Conservation (phyloP, 2,113 vertebrate species). For the Plecturocebus donacophilus region DNA sequence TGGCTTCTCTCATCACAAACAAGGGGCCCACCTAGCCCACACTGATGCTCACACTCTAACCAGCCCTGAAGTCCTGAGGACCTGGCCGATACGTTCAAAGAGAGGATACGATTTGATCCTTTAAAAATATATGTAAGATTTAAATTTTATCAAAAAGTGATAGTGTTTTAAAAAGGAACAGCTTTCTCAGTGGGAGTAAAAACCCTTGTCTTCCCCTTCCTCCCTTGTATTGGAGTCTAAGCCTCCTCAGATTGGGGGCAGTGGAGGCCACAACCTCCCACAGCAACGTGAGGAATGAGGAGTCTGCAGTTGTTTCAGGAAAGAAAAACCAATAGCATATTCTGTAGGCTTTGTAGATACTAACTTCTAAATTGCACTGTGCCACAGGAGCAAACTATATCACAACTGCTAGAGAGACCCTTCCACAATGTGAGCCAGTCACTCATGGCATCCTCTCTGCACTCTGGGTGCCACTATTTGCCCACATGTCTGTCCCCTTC, state of each 20-base stretch:
- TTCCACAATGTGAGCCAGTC: neutral
- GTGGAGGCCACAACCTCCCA: neutral
- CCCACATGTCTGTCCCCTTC: neutral
- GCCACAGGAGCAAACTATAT: neutral
- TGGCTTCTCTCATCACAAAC: neutral
- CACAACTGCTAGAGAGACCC: neutral
- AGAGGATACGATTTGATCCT: neutral
- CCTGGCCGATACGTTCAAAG: neutral
- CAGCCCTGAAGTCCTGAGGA: neutral
- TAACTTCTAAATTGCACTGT: neutral
- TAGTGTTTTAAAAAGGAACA: neutral
- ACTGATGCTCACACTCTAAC: neutral
- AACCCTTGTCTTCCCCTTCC: neutral
- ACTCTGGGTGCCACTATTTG: neutral
- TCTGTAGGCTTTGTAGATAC: neutral
- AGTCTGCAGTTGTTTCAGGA: neutral
- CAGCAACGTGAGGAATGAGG: neutral
- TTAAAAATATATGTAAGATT: neutral
- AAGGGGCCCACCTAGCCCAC: neutral
- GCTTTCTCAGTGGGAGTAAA: neutral
- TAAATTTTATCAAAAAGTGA: neutral
- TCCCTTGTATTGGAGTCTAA: neutral
- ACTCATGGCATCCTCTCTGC: neutral
- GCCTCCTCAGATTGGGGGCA: neutral
- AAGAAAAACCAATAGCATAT: slow-evolving; percentile 23